phyloP scores from a whole-genome alignment of 64 coral and sea anemone species.

The Dendronephthya gigantea region DNA sequence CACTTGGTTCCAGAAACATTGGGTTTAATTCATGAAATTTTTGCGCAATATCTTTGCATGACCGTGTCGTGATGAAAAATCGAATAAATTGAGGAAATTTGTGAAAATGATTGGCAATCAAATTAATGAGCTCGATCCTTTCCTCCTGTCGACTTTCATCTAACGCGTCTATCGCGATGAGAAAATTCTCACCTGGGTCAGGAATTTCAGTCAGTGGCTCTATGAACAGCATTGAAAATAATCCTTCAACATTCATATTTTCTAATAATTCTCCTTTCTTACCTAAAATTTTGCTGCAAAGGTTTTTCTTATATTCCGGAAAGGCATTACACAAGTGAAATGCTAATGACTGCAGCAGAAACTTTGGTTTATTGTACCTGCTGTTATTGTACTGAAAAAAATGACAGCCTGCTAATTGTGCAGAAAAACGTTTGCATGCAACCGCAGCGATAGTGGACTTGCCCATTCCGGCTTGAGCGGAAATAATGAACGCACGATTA shows the following conservation, averaged over 20 bases:
- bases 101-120: slow-evolving; percentile 10
- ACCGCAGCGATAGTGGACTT: no score
- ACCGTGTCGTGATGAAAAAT: slow-evolving; percentile 36
- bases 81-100: slow-evolving; percentile 24
- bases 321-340: no score
- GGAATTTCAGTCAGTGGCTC: neutral
- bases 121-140: slow-evolving; percentile 3
- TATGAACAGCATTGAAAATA: slow-evolving; percentile 36
- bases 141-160: slow-evolving; percentile 31
- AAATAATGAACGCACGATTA: no score
- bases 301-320: no score
- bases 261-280: neutral
- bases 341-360: no score
- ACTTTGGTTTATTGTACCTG: no score
- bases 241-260: neutral
- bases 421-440: no score
- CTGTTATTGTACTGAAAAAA: no score
- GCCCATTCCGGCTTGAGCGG: no score
- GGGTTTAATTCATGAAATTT: neutral
- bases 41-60: neutral
- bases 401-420: no score
- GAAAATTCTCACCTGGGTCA: neutral
- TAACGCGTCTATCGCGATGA: slow-evolving; percentile 33
- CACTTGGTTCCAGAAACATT: neutral
- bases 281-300: no score